A percentile compares a stretch with the other conserved stretches of the same genome.
Conservation (phyloP, 2,113 vertebrate species). For the Laterallus jamaicensis region DNA sequence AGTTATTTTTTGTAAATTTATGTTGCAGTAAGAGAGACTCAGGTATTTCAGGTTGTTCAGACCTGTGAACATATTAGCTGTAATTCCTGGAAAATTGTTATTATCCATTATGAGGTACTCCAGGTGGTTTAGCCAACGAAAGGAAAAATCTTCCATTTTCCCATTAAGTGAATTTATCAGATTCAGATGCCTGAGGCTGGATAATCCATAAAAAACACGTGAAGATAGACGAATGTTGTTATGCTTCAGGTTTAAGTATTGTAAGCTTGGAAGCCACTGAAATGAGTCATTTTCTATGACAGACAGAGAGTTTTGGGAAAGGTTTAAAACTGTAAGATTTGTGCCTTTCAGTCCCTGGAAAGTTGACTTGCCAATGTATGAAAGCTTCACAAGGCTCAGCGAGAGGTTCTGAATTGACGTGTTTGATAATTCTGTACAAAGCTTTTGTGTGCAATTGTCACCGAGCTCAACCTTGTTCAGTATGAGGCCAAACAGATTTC, state of each 20-base stretch:
- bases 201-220: slow-evolving; percentile 82
- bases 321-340: slow-evolving; percentile 82
- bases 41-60: slow-evolving; percentile 80
- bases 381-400: slow-evolving; percentile 75
- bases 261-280: slow-evolving; percentile 79
- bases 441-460: slow-evolving; percentile 44
- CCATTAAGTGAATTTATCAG: slow-evolving; percentile 76
- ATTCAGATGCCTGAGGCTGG: slow-evolving; percentile 78
- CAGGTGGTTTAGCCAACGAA: slow-evolving; percentile 79
- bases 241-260: slow-evolving; percentile 77
- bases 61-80: slow-evolving; percentile 82
- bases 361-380: slow-evolving; percentile 65
- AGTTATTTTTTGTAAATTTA: slow-evolving; percentile 76
- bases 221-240: slow-evolving; percentile 81
- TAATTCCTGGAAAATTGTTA: slow-evolving; percentile 75
- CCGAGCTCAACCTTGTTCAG: slow-evolving; percentile 79
- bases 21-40: slow-evolving; percentile 78
- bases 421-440: slow-evolving; percentile 82
- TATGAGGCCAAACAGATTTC: slow-evolving; percentile 75
- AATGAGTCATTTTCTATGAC: slow-evolving; percentile 80
- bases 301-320: slow-evolving; percentile 81
- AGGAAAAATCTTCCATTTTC: slow-evolving; percentile 84
- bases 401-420: slow-evolving; percentile 80
- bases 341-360: slow-evolving; percentile 82
- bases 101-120: slow-evolving; percentile 82